These are phyloP conservation scores for Eucidaris tribuloides DNA, from an alignment of 35 echinoderm and acorn worm species.

Conservation along the genomic window DNA sequence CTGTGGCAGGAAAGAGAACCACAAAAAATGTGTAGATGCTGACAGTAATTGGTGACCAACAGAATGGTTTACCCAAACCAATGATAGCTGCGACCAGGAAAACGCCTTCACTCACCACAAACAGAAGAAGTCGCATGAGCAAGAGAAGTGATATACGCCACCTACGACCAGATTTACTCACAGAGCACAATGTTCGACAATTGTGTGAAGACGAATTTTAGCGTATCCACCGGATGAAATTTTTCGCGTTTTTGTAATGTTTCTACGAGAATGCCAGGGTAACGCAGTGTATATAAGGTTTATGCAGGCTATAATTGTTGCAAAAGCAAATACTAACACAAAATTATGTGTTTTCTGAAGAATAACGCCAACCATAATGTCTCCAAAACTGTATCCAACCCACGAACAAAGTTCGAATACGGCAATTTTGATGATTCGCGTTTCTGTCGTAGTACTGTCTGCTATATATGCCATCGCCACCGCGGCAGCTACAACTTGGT, in stretches of 20 bases:
- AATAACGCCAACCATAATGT: constrained; percentile 12
- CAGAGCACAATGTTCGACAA: not conserved
- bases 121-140: not conserved
- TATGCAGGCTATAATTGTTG: not conserved
- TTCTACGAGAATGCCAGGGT: constrained; percentile 19
- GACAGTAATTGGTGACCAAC: constrained; percentile 28
- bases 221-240: not conserved
- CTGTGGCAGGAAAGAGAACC: constrained; percentile 7
- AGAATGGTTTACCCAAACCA: constrained; percentile 44
- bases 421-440: not conserved
- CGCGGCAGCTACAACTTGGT: not conserved
- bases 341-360: constrained; percentile 10
- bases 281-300: constrained; percentile 15
- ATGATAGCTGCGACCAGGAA: constrained; percentile 20
- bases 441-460: not conserved
- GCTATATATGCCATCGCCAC: constrained; percentile 36
- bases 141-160: not conserved
- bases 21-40: constrained; percentile 14
- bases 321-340: not conserved
- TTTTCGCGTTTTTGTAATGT: not conserved
- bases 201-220: not conserved
- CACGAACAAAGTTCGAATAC: not conserved
- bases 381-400: constrained; percentile 3
- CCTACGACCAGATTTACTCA: not conserved
- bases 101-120: not conserved